A percentile compares a stretch with the other conserved stretches of the same genome.
phyloP scores from a whole-genome alignment of 1,140 invertebrate species.

The Campoletis sonorensis region DNA sequence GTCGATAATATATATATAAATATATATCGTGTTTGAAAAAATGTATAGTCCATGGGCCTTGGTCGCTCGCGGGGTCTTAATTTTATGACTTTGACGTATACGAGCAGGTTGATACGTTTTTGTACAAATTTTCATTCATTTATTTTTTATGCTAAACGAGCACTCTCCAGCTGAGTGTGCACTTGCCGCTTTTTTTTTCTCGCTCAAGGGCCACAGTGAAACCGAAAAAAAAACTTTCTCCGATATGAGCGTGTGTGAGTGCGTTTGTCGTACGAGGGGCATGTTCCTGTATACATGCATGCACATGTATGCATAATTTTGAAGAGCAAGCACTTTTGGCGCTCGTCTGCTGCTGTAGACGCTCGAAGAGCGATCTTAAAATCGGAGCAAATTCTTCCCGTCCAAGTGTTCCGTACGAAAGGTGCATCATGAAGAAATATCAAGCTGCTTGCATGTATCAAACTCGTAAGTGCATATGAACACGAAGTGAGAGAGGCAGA shows the following conservation, averaged over 20 bases:
- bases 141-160: neutral
- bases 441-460: no score
- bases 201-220: neutral
- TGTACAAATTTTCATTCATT: neutral
- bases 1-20: no score
- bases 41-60: neutral
- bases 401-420: no score
- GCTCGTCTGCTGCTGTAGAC: no score
- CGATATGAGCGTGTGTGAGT: neutral
- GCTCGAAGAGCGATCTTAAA: no score
- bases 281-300: neutral
- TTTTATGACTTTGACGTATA: neutral
- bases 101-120: constrained; percentile 7
- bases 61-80: neutral
- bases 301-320: neutral
- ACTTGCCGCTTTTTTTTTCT: neutral
- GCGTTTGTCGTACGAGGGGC: no score
- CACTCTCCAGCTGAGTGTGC: constrained; percentile 8
- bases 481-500: no score
- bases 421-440: no score
- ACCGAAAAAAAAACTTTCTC: constrained; percentile 4
- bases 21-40: no score
- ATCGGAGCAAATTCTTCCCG: no score
- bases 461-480: no score
- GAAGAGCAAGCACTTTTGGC: no score